Evolutionary conservation across 2,797 vertebrate genomes (phyloP), one percentile per base, ranked within the genome.

Genomic region (Oreochromis mossambicus): DNA sequence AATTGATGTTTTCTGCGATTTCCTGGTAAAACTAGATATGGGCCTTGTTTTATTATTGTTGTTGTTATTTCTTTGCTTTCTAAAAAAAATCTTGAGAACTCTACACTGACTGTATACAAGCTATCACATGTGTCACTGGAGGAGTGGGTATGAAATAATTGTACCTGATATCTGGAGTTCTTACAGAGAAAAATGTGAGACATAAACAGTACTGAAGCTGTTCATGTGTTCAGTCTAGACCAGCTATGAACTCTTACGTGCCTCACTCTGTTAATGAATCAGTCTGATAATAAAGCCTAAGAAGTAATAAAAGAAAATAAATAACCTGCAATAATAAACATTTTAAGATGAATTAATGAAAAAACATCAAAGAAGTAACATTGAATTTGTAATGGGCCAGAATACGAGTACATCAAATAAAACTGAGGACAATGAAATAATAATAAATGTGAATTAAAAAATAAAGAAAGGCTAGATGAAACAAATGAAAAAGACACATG

Each of bases 1-100:
- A 86, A 80, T 50, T 83, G 54, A 83, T 80, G 61, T 84, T 75
- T 78, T 83, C 46, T 66, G 50, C 52, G 52, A 43, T 68, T 87
- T 85, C 15, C 76, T 80, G 26, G 51, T 79, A 86, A 86, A 86
- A 78, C 21, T 34, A 56, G 14, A 79, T 26, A 58, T 41, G 50
- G 70, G 43, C 43, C 15, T 52, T 26, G 51, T 76, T 66, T 70
- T 68, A 43, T 24, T 34, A 26, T 43, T 17, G 1, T 13, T 10
- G 21, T 70, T 46, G 26, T 58, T 83, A 29, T n/a, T 34, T 43
- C 17, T 6, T 55, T 24, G 8, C 9, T 79, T 77, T 68, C 5
- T 55, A 26, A 77, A 46, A 26, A 58, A 78, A 83, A 84, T 66
- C 46, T 46, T 48, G 17, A 78, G n/a, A 70, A 12, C 19, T 43